phyloP scores from a whole-genome alignment of 2,797 vertebrate species.

The Petrocephalus sullivani region DNA sequence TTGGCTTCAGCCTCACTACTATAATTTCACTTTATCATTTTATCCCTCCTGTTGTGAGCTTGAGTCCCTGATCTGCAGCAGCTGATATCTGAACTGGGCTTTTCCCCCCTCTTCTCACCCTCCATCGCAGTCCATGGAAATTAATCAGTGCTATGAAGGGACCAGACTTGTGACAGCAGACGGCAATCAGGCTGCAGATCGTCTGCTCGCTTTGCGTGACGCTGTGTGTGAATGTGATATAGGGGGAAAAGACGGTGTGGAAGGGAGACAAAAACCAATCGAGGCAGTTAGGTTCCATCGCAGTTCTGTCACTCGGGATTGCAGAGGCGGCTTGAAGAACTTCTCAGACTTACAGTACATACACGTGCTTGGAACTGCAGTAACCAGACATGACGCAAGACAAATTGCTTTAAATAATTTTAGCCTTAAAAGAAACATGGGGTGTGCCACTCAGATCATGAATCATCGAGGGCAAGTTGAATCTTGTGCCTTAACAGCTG shows the following conservation, averaged over 20 bases:
- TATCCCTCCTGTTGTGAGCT: too few relatives aligned
- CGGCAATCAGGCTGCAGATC: neutral
- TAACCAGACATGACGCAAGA: neutral
- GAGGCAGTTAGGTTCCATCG: neutral
- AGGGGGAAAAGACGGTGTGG: neutral
- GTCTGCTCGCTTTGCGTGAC: neutral
- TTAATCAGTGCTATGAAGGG: neutral
- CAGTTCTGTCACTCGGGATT: neutral
- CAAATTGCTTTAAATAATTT: constrained; percentile 1
- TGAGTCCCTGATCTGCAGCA: too few relatives aligned
- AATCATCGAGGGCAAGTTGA: neutral
- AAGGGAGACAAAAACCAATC: neutral
- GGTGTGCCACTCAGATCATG: neutral
- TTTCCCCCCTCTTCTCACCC: neutral
- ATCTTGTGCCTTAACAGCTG: neutral
- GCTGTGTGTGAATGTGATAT: neutral
- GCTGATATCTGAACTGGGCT: too few relatives aligned
- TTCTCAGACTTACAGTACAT: neutral
- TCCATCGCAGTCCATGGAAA: neutral
- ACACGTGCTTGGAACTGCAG: neutral
- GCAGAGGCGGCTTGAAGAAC: neutral
- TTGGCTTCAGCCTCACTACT: neutral
- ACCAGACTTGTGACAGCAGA: neutral
- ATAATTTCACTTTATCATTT: too few relatives aligned
- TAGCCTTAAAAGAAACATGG: neutral